Conservation (phyloP, 30 jellyfish, hydroid and myxozoan genomes). For the Cassiopea andromeda region DNA sequence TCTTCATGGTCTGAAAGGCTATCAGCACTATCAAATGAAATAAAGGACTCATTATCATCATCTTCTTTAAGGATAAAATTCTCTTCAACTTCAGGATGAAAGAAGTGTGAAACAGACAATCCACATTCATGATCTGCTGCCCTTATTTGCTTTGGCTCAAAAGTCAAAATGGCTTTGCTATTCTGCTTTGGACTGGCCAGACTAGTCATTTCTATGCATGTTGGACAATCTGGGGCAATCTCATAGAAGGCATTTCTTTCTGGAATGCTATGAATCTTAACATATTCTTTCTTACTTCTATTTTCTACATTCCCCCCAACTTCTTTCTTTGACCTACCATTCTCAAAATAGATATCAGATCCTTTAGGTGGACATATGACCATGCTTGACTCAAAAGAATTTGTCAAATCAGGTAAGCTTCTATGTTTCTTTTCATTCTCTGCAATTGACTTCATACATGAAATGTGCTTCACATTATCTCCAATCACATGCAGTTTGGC, state of each 20-base stretch:
- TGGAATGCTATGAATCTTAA: constrained; percentile 71
- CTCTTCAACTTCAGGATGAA: constrained; percentile 64
- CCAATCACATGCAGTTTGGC: constrained; percentile 69
- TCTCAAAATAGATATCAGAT: not conserved
- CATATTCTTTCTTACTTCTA: not conserved
- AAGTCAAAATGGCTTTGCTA: constrained; percentile 48
- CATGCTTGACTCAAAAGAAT: constrained; percentile 60
- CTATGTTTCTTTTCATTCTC: not conserved
- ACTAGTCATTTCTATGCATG: constrained; percentile 95
- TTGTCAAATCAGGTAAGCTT: constrained; percentile 29
- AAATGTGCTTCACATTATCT: not conserved
- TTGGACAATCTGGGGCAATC: constrained; percentile 93
- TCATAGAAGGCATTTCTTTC: constrained; percentile 83
- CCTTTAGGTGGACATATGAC: constrained; percentile 17
- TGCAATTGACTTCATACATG: constrained; percentile 27
- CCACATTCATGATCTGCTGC: constrained; percentile 94
- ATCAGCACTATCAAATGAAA: constrained; percentile 70
- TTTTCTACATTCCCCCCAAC: not conserved
- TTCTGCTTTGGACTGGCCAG: constrained; percentile 88
- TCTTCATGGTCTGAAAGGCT: constrained; percentile 53
- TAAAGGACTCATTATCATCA: constrained; percentile 80
- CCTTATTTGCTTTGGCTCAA: constrained; percentile 37
- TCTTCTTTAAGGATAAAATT: constrained; percentile 19
- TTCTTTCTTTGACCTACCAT: not conserved
- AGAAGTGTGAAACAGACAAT: constrained; percentile 71